These are phyloP conservation scores for Stomatorhinus ivindoensis DNA, from an alignment of 2,113 vertebrate genomes.

Conservation along the genomic window DNA sequence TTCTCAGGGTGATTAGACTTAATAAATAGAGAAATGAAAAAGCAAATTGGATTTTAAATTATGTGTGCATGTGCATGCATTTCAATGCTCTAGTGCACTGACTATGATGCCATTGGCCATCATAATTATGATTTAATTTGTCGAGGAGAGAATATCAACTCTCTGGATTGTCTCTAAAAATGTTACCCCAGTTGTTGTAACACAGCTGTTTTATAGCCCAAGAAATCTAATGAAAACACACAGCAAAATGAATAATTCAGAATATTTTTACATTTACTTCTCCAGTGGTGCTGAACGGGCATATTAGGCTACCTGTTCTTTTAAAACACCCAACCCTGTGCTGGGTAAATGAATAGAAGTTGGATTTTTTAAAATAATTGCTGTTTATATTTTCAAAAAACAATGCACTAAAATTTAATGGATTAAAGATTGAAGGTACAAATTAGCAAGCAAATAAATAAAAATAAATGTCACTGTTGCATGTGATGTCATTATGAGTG, in stretches of 20 bases:
- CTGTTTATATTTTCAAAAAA: neutral
- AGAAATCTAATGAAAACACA: neutral
- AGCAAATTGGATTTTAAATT: slow-evolving; percentile 14
- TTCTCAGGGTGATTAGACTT: neutral
- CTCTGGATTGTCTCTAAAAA: neutral
- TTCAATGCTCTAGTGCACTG: neutral
- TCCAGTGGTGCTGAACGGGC: neutral
- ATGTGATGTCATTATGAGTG: neutral
- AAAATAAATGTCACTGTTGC: neutral
- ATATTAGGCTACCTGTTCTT: neutral
- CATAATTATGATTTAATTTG: slow-evolving; percentile 16
- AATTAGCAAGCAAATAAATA: neutral
- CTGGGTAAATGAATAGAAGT: neutral
- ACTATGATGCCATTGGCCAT: neutral
- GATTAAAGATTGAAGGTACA: neutral
- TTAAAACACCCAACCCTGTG: neutral
- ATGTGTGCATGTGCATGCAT: neutral
- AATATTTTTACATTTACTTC: neutral
- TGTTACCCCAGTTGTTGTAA: neutral
- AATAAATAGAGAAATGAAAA: slow-evolving; percentile 15
- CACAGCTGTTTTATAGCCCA: neutral
- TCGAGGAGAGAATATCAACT: neutral
- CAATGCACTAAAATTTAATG: neutral
- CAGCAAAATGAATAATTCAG: neutral
- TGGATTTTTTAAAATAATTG: neutral